A percentile compares a stretch with the other conserved stretches of the same genome.
These are phyloP conservation scores for Umimayanthus kanabou DNA, from an alignment of 92 coral and sea anemone species.

Conservation along the genomic window DNA sequence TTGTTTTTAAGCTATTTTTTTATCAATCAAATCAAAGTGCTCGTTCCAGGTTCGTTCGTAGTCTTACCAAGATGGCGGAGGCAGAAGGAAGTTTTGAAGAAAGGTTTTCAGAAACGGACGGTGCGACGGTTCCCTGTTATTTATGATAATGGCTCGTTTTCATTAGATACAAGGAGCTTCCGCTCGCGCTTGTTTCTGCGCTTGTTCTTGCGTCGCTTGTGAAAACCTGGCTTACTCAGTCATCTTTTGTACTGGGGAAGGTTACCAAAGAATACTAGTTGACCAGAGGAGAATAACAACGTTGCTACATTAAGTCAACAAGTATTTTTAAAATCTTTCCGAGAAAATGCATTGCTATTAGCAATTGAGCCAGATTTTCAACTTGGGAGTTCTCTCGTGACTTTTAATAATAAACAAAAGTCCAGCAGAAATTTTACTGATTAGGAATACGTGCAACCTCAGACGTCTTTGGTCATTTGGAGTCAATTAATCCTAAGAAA, in stretches of 20 bases:
- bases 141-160: too few species aligned
- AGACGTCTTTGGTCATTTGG: neutral
- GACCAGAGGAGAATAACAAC: neutral
- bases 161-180: too few species aligned
- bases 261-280: neutral
- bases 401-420: neutral
- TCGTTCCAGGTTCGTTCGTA: too few species aligned
- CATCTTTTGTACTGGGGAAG: neutral
- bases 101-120: too few species aligned
- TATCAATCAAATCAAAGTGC: too few species aligned
- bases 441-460: neutral
- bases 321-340: neutral
- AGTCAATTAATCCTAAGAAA: neutral
- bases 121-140: too few species aligned
- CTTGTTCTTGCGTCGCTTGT: too few species aligned
- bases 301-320: neutral
- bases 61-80: too few species aligned
- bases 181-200: too few species aligned
- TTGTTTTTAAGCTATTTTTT: too few species aligned
- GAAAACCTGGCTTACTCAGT: neutral
- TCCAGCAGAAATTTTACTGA: neutral
- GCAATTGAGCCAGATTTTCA: neutral
- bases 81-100: too few species aligned
- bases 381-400: slow-evolving; percentile 26
- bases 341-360: neutral